Evolutionary conservation across 2,888 invertebrate genomes (phyloP), one percentile per base, ranked within the genome.

Genomic region (Habrosyne pyritoides): DNA sequence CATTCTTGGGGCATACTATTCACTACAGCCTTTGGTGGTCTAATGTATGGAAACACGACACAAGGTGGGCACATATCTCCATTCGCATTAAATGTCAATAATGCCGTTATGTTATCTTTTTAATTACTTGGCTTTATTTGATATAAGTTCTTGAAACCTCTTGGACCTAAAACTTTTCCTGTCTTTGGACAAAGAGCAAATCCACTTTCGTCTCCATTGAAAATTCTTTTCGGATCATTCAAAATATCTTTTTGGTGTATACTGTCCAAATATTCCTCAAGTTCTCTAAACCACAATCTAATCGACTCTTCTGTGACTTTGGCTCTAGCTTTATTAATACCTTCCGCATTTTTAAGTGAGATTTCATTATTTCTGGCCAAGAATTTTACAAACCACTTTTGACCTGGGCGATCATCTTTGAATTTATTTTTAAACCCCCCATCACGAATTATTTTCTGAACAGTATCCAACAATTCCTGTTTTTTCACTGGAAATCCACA

Each of bases 401-500:
- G 55, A 33, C 65, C 65, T 18, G 65, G 66, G 10, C 62, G 57
- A 55, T 59, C 56, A 55, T 60, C 53, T 57, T 61, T 55, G 46
- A 68, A 66, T 21, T 33, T 52, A 28, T 59, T 62, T 4, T 52
- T 50, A 10, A 24, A 47, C 14, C 28, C 50, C 30, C 22, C 14
- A 53, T 63, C 55, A 54, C 54, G 33, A 10, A 61, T 30, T 59
- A 67, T 66, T 61, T 70, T 72, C 52, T 71, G 58, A 12, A 73
- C 74, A 21, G 70, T 68, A 53, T 71, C 63, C 51, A 74, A 57
- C 22, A 70, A 55, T 52, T 73, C 65, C 22, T 63, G 54, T 60
- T 75, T 76, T 54, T 68, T 75, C 1, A 75, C 63, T 28, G 73
- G 75, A 62, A 77, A 77, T 46, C 75, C 74, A 67, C 74, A 76